Evolutionary conservation across 2,113 vertebrate species (phyloP).

Genomic region (Chascanopsetta lugubris): DNA sequence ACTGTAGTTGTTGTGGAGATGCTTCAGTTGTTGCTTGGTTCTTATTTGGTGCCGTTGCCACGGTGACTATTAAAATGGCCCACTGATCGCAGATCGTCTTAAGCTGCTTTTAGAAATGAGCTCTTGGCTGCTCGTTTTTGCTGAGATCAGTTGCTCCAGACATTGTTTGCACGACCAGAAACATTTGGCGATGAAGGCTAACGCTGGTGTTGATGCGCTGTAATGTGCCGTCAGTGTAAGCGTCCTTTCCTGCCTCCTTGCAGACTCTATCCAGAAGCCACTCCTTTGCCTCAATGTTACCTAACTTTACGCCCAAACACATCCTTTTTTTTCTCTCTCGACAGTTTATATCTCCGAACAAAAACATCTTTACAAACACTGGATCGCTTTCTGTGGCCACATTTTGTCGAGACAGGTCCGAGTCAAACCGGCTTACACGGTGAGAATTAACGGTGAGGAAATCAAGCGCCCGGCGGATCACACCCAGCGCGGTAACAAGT

Average conservation of each 20-base stretch:
- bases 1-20: background rate
- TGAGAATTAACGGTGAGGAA: background rate
- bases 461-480: background rate
- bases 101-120: background rate
- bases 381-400: background rate
- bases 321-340: too few species aligned
- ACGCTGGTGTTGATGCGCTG: too few species aligned
- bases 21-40: conserved; percentile 21
- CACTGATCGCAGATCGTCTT: too few species aligned
- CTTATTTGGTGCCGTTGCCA: background rate
- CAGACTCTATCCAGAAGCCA: too few species aligned
- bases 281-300: too few species aligned
- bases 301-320: too few species aligned
- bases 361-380: background rate
- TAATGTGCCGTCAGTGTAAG: too few species aligned
- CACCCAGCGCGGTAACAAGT: background rate
- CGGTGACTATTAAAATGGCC: conserved; percentile 1
- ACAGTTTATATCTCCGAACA: background rate
- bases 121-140: too few species aligned
- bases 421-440: background rate
- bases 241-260: too few species aligned
- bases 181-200: too few species aligned
- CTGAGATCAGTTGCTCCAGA: too few species aligned
- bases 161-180: background rate
- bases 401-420: background rate